Base-by-base conservation (phyloP, 2,113 vertebrate species). In the Maccullochella peelii region DNA sequence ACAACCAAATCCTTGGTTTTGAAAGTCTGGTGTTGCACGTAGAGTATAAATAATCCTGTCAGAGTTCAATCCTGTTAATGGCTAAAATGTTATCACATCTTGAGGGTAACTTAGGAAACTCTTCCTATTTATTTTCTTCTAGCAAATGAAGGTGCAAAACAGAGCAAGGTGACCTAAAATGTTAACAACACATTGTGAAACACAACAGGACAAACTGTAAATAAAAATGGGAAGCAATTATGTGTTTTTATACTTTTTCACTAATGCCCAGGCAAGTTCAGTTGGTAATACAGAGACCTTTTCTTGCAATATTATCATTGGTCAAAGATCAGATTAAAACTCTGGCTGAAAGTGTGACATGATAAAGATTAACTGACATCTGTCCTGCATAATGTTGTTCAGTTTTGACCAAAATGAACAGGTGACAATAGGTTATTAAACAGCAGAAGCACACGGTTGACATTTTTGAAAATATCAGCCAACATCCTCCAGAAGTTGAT, bases 21-120 rank as follows among this genome's bases (percentile, higher is more conserved):
- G 11, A 70, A 70, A 36, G 2, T 84, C 76, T 88, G 88, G 25
- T 80, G 21, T 76, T 85, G 54, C 44, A 73, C 52, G 78, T 74
- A 71, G 50, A 76, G 42, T 73, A 73, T 89, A 84, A 89, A 86
- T 84, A 88, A 75, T 66, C 38, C 58, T 75, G 68, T 78, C 83
- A 85, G 58, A 38, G n/a, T n/a, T n/a, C n/a, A n/a, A n/a, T n/a
- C n/a, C 55, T 66, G n/a, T n/a, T 66, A 81, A 54, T 81, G 38
- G 27, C 72, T 44, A 71, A 70, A 47, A 11, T 50, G 21, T 79
- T 55, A 66, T 80, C 69, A 74, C 63, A 88, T 77, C 59, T 78
- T 78, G 27, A 72, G 42, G 2, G 52, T 0, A 83, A 83, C 58
- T 73, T 25, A 67, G 44, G 59, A 84, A 78, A 67, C 21, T 67